Percentiles rank a stretch among this genome's conserved stretches.
Conservation (phyloP, 2,888 invertebrate genomes). For the Gymnocheta viridis region DNA sequence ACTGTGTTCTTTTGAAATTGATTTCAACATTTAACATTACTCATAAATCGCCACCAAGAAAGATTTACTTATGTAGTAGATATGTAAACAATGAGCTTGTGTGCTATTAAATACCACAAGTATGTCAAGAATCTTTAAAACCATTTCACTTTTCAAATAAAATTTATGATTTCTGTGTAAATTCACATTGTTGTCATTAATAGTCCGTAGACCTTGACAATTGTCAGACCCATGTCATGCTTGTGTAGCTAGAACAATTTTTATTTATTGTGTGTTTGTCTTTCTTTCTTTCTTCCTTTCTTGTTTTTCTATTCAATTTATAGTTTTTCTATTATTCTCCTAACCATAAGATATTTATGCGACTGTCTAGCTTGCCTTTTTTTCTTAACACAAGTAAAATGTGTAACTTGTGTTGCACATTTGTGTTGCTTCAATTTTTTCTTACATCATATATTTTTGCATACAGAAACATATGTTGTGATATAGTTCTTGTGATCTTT, state of each 20-base stretch:
- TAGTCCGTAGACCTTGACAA: background rate
- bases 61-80: background rate
- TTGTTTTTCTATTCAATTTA: background rate
- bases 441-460: background rate
- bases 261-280: background rate
- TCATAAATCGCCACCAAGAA: too few relatives aligned
- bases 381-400: background rate
- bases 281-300: background rate
- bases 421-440: background rate
- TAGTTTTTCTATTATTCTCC: background rate
- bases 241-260: background rate
- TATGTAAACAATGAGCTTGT: background rate
- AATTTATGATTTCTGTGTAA: constrained; percentile 6
- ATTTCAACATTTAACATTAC: background rate
- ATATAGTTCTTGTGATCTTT: background rate
- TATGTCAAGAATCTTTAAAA: background rate
- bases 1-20: background rate
- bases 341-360: constrained; percentile 11
- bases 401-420: background rate
- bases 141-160: background rate
- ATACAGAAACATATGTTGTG: background rate
- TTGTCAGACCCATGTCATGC: constrained; percentile 43
- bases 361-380: background rate
- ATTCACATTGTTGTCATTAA: background rate
- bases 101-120: background rate